Conservation (phyloP, 2,113 vertebrate genomes). For the Leiothrix lutea region DNA sequence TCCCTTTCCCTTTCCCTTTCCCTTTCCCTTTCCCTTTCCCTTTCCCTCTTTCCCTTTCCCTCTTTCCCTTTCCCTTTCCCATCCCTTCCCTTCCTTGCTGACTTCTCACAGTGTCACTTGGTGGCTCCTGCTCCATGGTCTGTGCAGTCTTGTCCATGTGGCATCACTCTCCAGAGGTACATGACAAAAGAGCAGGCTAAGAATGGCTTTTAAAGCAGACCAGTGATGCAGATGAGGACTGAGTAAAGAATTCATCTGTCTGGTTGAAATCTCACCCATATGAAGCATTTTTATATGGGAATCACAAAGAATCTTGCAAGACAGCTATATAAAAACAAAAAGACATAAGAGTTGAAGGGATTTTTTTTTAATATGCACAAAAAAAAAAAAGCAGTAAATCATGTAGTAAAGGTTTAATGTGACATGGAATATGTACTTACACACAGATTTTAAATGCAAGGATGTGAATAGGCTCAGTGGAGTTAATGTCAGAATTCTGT, state of each 20-base stretch:
- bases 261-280: not conserved
- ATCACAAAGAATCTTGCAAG: not conserved
- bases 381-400: slow-evolving; percentile 3
- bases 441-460: not conserved
- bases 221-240: not conserved
- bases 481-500: not conserved
- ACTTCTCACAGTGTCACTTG: not conserved
- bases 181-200: not conserved
- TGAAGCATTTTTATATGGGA: not conserved
- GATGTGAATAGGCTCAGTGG: not conserved
- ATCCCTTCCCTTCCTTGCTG: not conserved
- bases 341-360: not conserved
- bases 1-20: not conserved
- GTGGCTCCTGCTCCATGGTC: not conserved
- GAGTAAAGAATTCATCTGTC: not conserved
- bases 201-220: not conserved
- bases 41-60: not conserved
- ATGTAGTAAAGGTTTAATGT: not conserved
- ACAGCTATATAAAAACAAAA: not conserved
- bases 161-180: not conserved
- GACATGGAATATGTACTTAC: not conserved
- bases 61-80: too few relatives aligned
- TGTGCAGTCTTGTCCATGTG: not conserved
- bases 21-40: too few relatives aligned
- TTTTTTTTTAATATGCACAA: not conserved